These are phyloP conservation scores for Rhingia rostrata DNA, from an alignment of 2,888 invertebrate genomes.

Conservation along the genomic window DNA sequence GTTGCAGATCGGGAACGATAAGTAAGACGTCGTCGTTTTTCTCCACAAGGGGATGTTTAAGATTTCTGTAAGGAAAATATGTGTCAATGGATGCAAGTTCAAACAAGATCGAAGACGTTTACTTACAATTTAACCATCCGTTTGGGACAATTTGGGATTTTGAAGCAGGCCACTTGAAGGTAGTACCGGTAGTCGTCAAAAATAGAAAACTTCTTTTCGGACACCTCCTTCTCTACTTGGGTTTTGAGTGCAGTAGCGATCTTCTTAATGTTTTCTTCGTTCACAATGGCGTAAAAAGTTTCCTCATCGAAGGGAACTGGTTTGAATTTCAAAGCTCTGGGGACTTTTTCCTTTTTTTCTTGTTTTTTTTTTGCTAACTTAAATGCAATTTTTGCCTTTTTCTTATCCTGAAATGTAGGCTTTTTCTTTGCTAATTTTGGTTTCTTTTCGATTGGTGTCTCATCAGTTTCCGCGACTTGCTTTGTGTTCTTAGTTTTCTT, in stretches of 20 bases:
- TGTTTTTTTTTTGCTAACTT: background rate
- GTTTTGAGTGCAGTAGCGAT: slow-evolving; percentile 78
- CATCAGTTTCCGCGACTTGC: background rate
- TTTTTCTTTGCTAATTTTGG: slow-evolving; percentile 13
- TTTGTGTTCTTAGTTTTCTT: slow-evolving; percentile 36
- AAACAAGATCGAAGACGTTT: slow-evolving; percentile 12
- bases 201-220: slow-evolving; percentile 78
- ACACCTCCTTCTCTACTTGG: slow-evolving; percentile 77
- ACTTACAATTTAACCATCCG: slow-evolving; percentile 87
- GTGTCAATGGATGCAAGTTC: too few species aligned
- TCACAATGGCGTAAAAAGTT: slow-evolving; percentile 78
- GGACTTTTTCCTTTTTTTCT: slow-evolving; percentile 5
- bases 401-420: slow-evolving; percentile 8
- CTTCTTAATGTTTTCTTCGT: slow-evolving; percentile 76
- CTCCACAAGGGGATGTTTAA: slow-evolving; percentile 86
- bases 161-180: slow-evolving; percentile 84
- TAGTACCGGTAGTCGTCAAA: slow-evolving; percentile 80
- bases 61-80: slow-evolving; percentile 77
- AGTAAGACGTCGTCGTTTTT: slow-evolving; percentile 89
- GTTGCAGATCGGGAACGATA: slow-evolving; percentile 90
- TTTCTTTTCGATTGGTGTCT: background rate
- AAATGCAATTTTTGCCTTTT: slow-evolving; percentile 7
- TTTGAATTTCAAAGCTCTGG: slow-evolving; percentile 57
- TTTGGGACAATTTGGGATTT: slow-evolving; percentile 86
- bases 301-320: slow-evolving; percentile 78